A percentile compares a stretch with the other conserved stretches of the same genome.
Conservation (phyloP, 1,140 invertebrate species). For the Whitmania pigra region DNA sequence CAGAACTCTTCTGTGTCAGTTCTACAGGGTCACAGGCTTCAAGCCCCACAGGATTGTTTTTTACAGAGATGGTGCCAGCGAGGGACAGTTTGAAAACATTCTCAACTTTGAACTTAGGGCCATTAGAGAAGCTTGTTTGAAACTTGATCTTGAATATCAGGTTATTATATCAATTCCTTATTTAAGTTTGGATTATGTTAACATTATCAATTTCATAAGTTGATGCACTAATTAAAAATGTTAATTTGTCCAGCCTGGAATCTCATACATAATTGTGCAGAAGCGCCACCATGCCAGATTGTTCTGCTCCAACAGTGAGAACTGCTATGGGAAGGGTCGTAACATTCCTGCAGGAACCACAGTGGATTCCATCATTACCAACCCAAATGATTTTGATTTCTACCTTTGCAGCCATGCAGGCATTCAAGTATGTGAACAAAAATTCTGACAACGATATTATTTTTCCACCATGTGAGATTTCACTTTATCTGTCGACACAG, state of each 20-base stretch:
- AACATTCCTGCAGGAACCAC: slow-evolving; percentile 89
- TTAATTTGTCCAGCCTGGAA: slow-evolving; percentile 49
- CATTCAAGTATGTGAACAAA: slow-evolving; percentile 61
- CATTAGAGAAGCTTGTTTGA: slow-evolving; percentile 93
- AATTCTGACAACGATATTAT: too few species aligned
- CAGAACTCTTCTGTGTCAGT: slow-evolving; percentile 78
- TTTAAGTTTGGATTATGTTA: too few species aligned
- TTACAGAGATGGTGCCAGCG: slow-evolving; percentile 51
- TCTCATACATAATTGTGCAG: slow-evolving; percentile 98
- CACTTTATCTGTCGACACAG: slow-evolving; percentile 43
- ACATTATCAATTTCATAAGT: too few species aligned
- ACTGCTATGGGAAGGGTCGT: slow-evolving; percentile 70
- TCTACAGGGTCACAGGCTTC: slow-evolving; percentile 82
- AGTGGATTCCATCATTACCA: slow-evolving; percentile 58
- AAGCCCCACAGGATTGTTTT: slow-evolving; percentile 88
- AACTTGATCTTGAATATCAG: slow-evolving; percentile 90
- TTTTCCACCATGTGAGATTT: too few species aligned
- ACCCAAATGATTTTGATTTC: slow-evolving; percentile 99
- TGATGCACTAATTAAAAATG: background rate
- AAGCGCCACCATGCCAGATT: slow-evolving; percentile 89
- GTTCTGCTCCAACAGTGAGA: slow-evolving; percentile 96
- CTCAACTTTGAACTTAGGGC: slow-evolving; percentile 93
- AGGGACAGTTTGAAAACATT: slow-evolving; percentile 70
- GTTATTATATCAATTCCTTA: slow-evolving; percentile 43
- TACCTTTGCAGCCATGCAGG: slow-evolving; percentile 98